Base-by-base conservation (phyloP, 2,888 invertebrate species). In the Drosophila austrosaltans region DNA sequence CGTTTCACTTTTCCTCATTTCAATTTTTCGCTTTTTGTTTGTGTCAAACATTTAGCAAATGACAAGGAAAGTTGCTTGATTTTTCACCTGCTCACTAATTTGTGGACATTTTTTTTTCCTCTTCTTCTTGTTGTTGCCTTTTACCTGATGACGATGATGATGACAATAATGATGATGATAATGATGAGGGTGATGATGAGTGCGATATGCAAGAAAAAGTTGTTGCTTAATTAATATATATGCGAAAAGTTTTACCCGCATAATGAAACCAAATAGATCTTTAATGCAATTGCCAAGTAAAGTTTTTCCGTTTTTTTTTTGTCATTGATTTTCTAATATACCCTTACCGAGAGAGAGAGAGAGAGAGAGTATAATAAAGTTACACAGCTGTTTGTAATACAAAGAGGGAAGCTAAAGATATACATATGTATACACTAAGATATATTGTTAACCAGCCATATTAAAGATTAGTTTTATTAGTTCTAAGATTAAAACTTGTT, bases 181-280 rank as follows among this genome's bases (percentile, higher is more conserved):
- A 25, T 10, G 48, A 10, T 48, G 10, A 10, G 16, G 48, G 10
- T 20, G 48, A 16, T 25, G 22, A 25, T 48, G 25, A 48, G 22
- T 48, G 12, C 25, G 48, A 48, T 48, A 48, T 48, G 48, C 22
- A 48, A 48, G 48, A 12, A 25, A 48, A 80, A 80, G 75, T 81
- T 73, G 59, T 64, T 76, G 71, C 73, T 81, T 81, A 81, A 81
- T 81, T 81, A 81, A 81, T 81, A 81, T 83, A 76, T 78, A 83
- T 81, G 78, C 78, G 76, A 63, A 81, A 81, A 81, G 79, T 81
- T 81, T 39, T 39, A 3, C 58, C 12, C 10, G 39, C 66, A 76
- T 75, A 81, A 81, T 78, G 75, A 78, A 65, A 67, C 73, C 73
- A 81, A 81, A 83, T 81, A 83, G 81, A 83, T 83, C 81, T 81